Evolutionary conservation across 1,140 invertebrate species (phyloP), one percentile per base, ranked within the genome.

Genomic region (Drosophila asahinai): DNA sequence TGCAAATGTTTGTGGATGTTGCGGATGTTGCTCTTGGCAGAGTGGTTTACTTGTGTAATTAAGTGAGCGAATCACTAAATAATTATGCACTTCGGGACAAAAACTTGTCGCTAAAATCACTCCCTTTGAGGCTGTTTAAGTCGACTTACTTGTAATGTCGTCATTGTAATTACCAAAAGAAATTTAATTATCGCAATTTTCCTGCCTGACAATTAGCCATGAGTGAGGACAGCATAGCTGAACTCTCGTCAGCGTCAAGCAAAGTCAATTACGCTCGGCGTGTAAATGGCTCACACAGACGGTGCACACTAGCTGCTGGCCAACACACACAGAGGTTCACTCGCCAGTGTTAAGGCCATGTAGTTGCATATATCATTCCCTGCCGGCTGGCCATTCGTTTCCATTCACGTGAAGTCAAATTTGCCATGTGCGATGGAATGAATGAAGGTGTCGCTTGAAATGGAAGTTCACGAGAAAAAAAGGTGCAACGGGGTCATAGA

Each of bases 211-310:
- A 81, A 66, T 60, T 67, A 59, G 66, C 54, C 49, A 12, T 52
- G 48, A 17, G n/a, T 55, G 19, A 48, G 42, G 62, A 59, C 47
- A 64, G 30, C 59, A 73, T 76, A 76, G 65, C 59, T 52, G 71
- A 71, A 52, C 71, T 52, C 45, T 62, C n/a, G 54, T 36, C 55
- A 61, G 7, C 67, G 27, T 71, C 67, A 83, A 65, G 80, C 62
- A 87, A 83, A 83, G 83, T 87, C 80, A 87, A 83, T 83, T 87
- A 87, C 66, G 68, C 54, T 57, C 43, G 48, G 36, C 65, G 43
- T 51, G 63, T 74, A 77, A 87, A 87, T 74, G 80, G 81, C 51
- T 51, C 25, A 42, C 40, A 65, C 47, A 47, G 4, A 17, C 51
- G 27, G 43, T 22, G n/a, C 25, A 40, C 59, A 59, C 17, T 14